phyloP scores from a whole-genome alignment of 2,888 invertebrate species.

The Brachyopa scutellaris region DNA sequence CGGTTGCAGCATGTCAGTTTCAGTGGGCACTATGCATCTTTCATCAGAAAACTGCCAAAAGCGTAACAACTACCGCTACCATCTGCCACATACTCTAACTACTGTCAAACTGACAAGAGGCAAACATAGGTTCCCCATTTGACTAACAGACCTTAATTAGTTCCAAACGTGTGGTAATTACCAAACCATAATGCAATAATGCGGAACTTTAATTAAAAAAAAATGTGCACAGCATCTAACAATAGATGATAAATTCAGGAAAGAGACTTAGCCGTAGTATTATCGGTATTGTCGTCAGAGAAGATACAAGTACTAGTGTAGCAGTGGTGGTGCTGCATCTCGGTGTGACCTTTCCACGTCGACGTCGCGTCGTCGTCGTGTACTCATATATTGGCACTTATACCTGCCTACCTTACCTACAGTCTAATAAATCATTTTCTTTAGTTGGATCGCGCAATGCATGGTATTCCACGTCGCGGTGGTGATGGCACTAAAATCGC shows the following conservation, averaged over 20 bases:
- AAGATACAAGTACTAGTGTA: neutral
- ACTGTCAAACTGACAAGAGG: neutral
- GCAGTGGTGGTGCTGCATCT: slow-evolving; percentile 42
- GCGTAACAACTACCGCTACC: neutral
- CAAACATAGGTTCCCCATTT: slow-evolving; percentile 6
- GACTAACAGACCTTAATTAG: slow-evolving; percentile 61
- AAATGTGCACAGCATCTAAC: slow-evolving; percentile 56
- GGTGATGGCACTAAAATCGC: slow-evolving; percentile 35
- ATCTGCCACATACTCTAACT: neutral
- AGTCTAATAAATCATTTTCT: slow-evolving; percentile 66
- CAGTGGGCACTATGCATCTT: neutral
- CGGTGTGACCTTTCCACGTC: slow-evolving; percentile 57
- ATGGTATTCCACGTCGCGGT: slow-evolving; percentile 4
- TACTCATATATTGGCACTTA: too few species aligned
- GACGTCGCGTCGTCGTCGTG: too few species aligned
- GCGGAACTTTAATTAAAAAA: slow-evolving; percentile 71
- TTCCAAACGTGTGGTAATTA: slow-evolving; percentile 58
- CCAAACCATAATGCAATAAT: slow-evolving; percentile 56
- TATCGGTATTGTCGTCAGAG: slow-evolving; percentile 40
- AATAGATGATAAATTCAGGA: slow-evolving; percentile 56
- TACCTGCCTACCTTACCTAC: too few species aligned
- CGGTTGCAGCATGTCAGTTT: slow-evolving; percentile 28
- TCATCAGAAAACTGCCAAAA: slow-evolving; percentile 14
- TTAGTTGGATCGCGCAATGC: slow-evolving; percentile 36
- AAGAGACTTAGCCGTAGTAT: slow-evolving; percentile 50